Conservation (phyloP, 2,113 vertebrate genomes). For the Stercorarius parasiticus region DNA sequence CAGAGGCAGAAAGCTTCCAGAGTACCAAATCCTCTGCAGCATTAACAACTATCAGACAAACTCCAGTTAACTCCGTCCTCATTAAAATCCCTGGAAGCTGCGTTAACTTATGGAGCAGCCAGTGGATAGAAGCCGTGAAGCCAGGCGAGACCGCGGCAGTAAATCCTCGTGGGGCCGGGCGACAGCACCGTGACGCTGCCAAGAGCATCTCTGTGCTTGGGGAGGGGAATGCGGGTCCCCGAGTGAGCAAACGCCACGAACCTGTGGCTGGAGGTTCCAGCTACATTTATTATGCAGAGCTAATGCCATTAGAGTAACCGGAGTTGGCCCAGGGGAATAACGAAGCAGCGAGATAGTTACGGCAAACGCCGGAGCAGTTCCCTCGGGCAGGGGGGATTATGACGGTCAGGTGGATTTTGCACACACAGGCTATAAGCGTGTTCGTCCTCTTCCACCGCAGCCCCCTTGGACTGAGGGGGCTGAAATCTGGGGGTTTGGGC, state of each 20-base stretch:
- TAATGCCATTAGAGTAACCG: not conserved
- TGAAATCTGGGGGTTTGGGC: not conserved
- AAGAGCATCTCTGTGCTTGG: not conserved
- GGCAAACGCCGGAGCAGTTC: not conserved
- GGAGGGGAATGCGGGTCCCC: not conserved
- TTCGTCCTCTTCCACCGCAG: accelerated
- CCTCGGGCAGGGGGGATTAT: not conserved
- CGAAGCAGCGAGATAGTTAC: not conserved
- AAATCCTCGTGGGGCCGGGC: not conserved
- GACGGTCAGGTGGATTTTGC: not conserved
- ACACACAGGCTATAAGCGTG: accelerated
- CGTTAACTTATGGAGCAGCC: not conserved
- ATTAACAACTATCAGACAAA: not conserved
- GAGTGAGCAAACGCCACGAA: not conserved
- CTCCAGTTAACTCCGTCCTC: not conserved
- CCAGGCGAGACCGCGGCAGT: accelerated
- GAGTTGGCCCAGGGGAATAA: conserved; percentile 9
- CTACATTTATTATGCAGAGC: not conserved
- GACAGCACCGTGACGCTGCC: not conserved
- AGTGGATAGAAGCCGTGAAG: not conserved
- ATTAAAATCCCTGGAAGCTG: not conserved
- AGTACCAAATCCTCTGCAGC: not conserved
- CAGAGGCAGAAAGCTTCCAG: not conserved
- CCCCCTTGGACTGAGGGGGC: not conserved
- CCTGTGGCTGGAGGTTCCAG: not conserved